These are phyloP conservation scores for Apeira syringaria DNA, from an alignment of 2,888 invertebrate genomes.

Conservation along the genomic window DNA sequence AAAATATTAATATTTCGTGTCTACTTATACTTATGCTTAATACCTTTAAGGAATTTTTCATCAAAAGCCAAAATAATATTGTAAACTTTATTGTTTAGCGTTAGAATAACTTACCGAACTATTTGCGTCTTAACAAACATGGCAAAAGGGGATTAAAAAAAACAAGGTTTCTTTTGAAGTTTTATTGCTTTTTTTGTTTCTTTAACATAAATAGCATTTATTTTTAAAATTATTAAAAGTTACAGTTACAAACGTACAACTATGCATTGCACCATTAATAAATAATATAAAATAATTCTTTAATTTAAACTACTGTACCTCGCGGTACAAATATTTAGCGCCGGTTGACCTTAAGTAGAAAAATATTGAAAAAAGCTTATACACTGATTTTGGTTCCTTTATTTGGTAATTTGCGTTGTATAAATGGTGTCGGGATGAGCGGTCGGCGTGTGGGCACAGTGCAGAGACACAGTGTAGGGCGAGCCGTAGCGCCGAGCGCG, in stretches of 20 bases:
- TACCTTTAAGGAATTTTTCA: no score
- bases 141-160: constrained; percentile 61
- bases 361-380: constrained; percentile 76
- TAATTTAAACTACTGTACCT: constrained; percentile 74
- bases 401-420: constrained; percentile 70
- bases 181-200: constrained; percentile 81
- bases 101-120: no score
- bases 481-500: constrained; percentile 67
- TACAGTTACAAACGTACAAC: constrained; percentile 80
- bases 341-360: constrained; percentile 70
- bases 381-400: constrained; percentile 72
- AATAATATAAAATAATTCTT: constrained; percentile 80
- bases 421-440: constrained; percentile 63
- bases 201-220: constrained; percentile 83
- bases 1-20: no score
- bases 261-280: constrained; percentile 78
- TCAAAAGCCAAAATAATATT: neutral
- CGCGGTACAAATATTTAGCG: constrained; percentile 61
- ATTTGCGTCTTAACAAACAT: no score
- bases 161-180: constrained; percentile 68
- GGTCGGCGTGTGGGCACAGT: constrained; percentile 68
- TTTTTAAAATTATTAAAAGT: constrained; percentile 78
- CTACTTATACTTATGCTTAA: no score
- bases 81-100: no score
- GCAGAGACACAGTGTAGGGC: constrained; percentile 78